Conservation (phyloP, 1,140 invertebrate genomes). For the Drosophila seguyi region DNA sequence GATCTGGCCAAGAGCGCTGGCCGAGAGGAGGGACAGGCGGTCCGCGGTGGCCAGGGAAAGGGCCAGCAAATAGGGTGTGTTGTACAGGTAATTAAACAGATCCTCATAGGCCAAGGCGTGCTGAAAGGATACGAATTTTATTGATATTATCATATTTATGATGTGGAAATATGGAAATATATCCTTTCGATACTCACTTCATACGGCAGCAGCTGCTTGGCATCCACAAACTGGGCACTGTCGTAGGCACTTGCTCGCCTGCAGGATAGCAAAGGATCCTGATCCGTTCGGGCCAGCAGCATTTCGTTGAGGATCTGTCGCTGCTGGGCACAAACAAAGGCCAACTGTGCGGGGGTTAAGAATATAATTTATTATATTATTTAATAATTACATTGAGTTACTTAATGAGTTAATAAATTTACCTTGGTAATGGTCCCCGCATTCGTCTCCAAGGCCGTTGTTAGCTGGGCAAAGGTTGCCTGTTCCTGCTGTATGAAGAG, state of each 20-base stretch:
- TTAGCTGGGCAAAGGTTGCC: constrained; percentile 74
- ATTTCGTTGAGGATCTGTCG: constrained; percentile 93
- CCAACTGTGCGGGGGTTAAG: constrained; percentile 87
- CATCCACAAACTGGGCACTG: constrained; percentile 93
- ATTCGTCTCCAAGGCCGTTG: constrained; percentile 68
- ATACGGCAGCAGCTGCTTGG: constrained; percentile 94
- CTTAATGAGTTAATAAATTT: neutral
- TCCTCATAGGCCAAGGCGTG: constrained; percentile 92
- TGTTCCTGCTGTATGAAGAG: constrained; percentile 84
- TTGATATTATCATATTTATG: no score
- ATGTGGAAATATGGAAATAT: no score
- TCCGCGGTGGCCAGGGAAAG: constrained; percentile 93
- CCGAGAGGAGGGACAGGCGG: constrained; percentile 86
- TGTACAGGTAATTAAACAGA: constrained; percentile 91
- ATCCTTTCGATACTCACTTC: constrained; percentile 86
- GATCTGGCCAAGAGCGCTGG: constrained; percentile 88
- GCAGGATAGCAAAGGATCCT: constrained; percentile 91
- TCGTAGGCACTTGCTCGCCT: constrained; percentile 92
- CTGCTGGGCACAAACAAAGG: constrained; percentile 96
- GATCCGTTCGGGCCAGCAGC: constrained; percentile 90
- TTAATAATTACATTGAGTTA: no score
- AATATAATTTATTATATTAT: neutral
- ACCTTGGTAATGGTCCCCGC: constrained; percentile 79
- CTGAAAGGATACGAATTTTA: no score
- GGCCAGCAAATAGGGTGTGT: constrained; percentile 92